Base-by-base conservation (phyloP, 2,888 invertebrate genomes). In the Chorisops tibialis region DNA sequence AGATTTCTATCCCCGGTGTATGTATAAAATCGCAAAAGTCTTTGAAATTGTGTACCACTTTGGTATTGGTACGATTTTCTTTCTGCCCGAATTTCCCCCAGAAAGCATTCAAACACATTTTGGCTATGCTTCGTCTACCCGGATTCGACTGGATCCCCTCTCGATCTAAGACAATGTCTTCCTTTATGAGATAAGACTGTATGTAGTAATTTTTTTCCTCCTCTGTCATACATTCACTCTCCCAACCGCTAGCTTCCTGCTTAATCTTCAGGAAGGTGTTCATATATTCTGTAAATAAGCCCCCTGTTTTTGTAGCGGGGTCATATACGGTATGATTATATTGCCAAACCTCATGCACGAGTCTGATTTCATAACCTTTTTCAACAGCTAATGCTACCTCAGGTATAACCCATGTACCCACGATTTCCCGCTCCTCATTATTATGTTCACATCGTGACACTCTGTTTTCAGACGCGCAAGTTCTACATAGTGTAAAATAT, bases 381-480 rank as follows among this genome's bases (percentile, higher is more conserved):
- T 41, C 14, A 18, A 19, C 19, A 47, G 47, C 47, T 47, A 47
- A 47, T 19, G 47, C 16, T n/a, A 47, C 47, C 21, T 47, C 47
- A n/a, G 19, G 47, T 47, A 47, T 47, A 5, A 47, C n/a, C 16
- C 19, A 47, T 18, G 47, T 47, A 18, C 47, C 47, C 3, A 21
- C 21, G 19, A 47, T 47, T 21, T 14, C 19, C 4, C 47, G 16
- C 21, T 47, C 47, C 7, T 47, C 16, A 5, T 18, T 21, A 19
- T 18, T 11, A 47, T 41, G 43, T 43, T 43, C n/a, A 16, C 43
- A n/a, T 43, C 43, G 6, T 43, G 43, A n/a, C 14, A 43, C 43
- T 43, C 12, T 1, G 14, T 43, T 43, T 43, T 43, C 11, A 43
- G 2, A 43, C 14, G 2, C 43, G 14, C 11, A 43, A 43, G 14